Conservation (phyloP, 2,888 invertebrate genomes). For the Plagodis pulveraria region DNA sequence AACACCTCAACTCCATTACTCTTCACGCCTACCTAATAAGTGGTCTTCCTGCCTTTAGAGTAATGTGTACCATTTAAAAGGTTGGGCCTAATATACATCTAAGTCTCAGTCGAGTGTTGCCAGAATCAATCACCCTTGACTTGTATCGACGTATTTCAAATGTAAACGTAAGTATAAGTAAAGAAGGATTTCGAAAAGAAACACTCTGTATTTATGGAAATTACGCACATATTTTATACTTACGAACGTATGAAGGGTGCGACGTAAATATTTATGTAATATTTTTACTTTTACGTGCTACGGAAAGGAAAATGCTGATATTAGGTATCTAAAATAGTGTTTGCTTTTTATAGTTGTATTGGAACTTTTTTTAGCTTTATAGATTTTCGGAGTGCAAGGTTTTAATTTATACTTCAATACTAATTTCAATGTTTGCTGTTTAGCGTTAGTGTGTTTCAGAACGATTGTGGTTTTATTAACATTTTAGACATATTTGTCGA, state of each 20-base stretch:
- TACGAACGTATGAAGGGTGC: constrained; percentile 23
- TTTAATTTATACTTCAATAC: too few relatives aligned
- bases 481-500: too few relatives aligned
- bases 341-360: constrained; percentile 12
- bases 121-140: constrained; percentile 50
- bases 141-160: constrained; percentile 22
- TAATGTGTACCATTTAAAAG: constrained; percentile 51
- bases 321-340: constrained; percentile 16
- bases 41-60: constrained; percentile 40
- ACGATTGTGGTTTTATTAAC: too few relatives aligned
- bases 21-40: constrained; percentile 24
- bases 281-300: constrained; percentile 23
- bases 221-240: constrained; percentile 27
- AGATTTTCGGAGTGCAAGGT: too few relatives aligned
- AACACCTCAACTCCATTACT: constrained; percentile 16
- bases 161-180: constrained; percentile 11
- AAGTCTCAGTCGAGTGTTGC: constrained; percentile 45
- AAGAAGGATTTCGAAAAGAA: constrained; percentile 31
- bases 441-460: too few relatives aligned
- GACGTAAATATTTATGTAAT: constrained; percentile 35
- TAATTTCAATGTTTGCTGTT: too few relatives aligned
- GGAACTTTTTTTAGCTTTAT: too few relatives aligned
- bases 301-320: constrained; percentile 7
- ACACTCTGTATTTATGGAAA: constrained; percentile 34
- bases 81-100: constrained; percentile 46